Evolutionary conservation across 2,113 vertebrate genomes (phyloP), one percentile per base, ranked within the genome.

Genomic region (Pseudonaja textilis): DNA sequence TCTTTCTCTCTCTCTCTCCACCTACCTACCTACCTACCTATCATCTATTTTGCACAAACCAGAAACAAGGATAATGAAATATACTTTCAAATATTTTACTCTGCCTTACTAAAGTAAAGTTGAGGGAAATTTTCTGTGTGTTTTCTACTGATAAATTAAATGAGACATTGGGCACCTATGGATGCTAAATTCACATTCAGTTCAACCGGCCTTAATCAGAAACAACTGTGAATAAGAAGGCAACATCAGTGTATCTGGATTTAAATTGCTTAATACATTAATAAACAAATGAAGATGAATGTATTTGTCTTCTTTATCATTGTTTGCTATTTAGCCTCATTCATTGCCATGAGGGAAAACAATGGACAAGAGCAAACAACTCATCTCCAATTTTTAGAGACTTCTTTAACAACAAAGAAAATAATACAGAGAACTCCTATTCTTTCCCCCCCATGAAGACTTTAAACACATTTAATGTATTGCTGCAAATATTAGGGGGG

Each of bases 401-500:
- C 3, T 39, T 81, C 61, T 47, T n/a, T 29, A 29, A 26, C 59
- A 85, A 86, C 22, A 11, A 64, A 85, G n/a, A 54, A 89, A 91
- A 85, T 9, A 45, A 54, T 39, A 25, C 29, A 50, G 11, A 85
- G 42, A 88, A 25, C 1, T n/a, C 54, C 22, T 39, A 34, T 86
- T 91, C n/a, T 22, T 25, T 0, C 3, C 26, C 45, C 25, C n/a
- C 47, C n/a, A 61, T 64, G 54, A 81, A 87, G n/a, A 55, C 56
- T 92, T 64, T 89, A 89, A 85, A 87, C 52, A 92, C 25, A 18
- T 93, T 91, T 87, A 85, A 93, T 29, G 88, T 54, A 91, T 69
- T 89, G 74, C 39, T 85, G 52, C 26, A 64, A 47, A 64, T 57
- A 11, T 47, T 7, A 18, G 47, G 8, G 6, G 54, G 50, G 50